Conservation (phyloP, 2,888 invertebrate species). For the Epinotia bilunana region DNA sequence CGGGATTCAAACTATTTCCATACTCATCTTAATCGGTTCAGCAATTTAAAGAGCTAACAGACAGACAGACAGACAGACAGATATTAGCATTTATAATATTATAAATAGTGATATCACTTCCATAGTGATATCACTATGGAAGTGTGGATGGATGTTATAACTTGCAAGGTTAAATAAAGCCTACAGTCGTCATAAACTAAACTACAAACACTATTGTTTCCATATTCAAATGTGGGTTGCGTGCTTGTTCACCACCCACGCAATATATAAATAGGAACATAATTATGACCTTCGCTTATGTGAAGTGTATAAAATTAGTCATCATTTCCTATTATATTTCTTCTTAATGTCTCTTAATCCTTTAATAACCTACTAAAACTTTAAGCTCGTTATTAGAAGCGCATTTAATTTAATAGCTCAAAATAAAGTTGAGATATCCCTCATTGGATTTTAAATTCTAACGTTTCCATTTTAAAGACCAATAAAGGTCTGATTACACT, state of each 20-base stretch:
- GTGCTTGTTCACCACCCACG: conserved; percentile 7
- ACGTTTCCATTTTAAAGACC: conserved; percentile 1
- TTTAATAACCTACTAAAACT: conserved; percentile 6
- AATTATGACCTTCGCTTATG: not conserved
- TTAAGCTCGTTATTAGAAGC: not conserved
- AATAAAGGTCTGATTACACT: conserved; percentile 1
- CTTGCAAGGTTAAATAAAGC: too few relatives aligned
- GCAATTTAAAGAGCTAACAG: too few relatives aligned
- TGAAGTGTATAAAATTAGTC: too few relatives aligned
- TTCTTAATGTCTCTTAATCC: not conserved
- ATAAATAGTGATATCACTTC: too few relatives aligned
- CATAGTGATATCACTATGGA: too few relatives aligned
- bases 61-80: too few relatives aligned
- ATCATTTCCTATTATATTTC: not conserved
- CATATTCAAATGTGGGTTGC: not conserved
- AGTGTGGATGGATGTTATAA: too few relatives aligned
- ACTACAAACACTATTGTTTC: conserved; percentile 1
- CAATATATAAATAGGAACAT: not conserved
- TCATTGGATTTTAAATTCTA: conserved; percentile 9
- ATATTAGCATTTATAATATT: too few relatives aligned
- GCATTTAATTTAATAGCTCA: conserved; percentile 16
- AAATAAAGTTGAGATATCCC: conserved; percentile 23
- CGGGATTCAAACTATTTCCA: too few relatives aligned
- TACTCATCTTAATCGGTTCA: too few relatives aligned
- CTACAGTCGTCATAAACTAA: not conserved